A percentile compares a stretch with the other conserved stretches of the same genome.
Conservation (phyloP, 1,140 invertebrate genomes). For the Aleiodes sp. region DNA sequence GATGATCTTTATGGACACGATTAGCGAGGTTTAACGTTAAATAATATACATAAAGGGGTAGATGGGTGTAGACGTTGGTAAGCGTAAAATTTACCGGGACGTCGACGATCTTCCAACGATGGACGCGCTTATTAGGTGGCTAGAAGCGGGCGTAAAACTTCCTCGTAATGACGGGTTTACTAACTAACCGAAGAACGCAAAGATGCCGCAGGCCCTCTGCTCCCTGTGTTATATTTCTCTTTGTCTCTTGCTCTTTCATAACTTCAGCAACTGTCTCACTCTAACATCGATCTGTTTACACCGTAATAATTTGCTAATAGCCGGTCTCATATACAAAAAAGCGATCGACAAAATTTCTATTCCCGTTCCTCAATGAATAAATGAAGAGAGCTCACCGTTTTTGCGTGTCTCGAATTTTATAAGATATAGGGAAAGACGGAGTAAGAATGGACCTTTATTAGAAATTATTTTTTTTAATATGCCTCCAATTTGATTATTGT, state of each 20-base stretch:
- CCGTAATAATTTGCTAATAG: constrained; percentile 64
- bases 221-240: background rate
- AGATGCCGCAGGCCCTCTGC: constrained; percentile 24
- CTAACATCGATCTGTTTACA: constrained; percentile 61
- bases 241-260: background rate
- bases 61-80: constrained; percentile 20
- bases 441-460: no score
- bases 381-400: background rate
- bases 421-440: no score
- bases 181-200: constrained; percentile 54
- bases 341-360: background rate
- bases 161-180: constrained; percentile 57
- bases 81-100: constrained; percentile 56
- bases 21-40: constrained; percentile 6
- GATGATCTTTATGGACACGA: constrained; percentile 11
- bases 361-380: background rate
- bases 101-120: constrained; percentile 39
- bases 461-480: no score
- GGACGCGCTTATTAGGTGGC: constrained; percentile 53
- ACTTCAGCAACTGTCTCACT: background rate
- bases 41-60: constrained; percentile 19
- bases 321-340: constrained; percentile 26
- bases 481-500: no score
- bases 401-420: no score
- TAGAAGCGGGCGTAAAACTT: constrained; percentile 60